A percentile compares a stretch with the other conserved stretches of the same genome.
Conservation (phyloP, 2,888 invertebrate species). For the Merodon equestris region DNA sequence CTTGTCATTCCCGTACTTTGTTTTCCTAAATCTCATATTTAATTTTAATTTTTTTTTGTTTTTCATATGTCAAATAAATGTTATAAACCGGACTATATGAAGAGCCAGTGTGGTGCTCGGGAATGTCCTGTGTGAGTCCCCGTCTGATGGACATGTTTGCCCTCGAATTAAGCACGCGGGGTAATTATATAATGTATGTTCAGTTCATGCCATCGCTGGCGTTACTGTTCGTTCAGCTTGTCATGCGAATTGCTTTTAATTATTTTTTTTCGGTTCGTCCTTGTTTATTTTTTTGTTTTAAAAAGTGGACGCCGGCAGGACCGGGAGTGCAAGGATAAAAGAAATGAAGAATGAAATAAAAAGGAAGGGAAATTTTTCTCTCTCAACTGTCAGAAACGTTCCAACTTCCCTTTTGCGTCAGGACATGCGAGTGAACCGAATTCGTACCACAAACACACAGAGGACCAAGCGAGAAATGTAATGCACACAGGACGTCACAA, state of each 20-base stretch:
- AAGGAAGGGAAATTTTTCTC: constrained; percentile 18
- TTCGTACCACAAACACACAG: constrained; percentile 35
- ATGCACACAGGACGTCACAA: too few species aligned
- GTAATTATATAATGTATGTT: constrained; percentile 60
- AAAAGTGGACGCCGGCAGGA: constrained; percentile 44
- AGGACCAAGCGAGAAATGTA: too few species aligned
- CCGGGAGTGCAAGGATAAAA: constrained; percentile 15
- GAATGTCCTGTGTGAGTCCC: constrained; percentile 10
- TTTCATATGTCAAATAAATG: constrained; percentile 23
- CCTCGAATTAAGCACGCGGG: constrained; percentile 55
- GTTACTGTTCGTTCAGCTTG: constrained; percentile 27
- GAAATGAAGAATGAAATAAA: constrained; percentile 33
- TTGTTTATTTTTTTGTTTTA: not conserved
- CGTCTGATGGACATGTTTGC: constrained; percentile 54
- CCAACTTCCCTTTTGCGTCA: constrained; percentile 57
- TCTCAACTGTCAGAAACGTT: constrained; percentile 60
- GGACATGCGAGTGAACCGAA: constrained; percentile 61
- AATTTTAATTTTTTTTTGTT: constrained; percentile 12
- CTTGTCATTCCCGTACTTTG: constrained; percentile 29
- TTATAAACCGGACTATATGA: constrained; percentile 1
- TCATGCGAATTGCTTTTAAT: constrained; percentile 42
- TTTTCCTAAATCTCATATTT: constrained; percentile 36
- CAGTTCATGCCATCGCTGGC: constrained; percentile 15
- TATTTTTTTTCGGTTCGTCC: too few species aligned
- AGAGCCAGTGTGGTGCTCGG: constrained; percentile 13